Conservation (phyloP, 2,113 vertebrate genomes). For the Colius striatus region DNA sequence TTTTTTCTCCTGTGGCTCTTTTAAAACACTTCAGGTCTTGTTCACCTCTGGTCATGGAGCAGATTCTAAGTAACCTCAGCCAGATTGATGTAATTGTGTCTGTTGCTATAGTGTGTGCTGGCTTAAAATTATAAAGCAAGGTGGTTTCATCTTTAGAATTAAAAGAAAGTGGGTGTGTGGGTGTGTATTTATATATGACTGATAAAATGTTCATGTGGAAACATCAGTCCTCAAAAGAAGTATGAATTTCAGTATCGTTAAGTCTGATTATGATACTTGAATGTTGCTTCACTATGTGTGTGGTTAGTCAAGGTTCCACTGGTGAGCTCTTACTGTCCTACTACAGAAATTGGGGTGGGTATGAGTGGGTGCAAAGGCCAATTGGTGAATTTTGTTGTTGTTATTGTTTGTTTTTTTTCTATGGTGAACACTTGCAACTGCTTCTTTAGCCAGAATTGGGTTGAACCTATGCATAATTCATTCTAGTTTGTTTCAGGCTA, state of each 20-base stretch:
- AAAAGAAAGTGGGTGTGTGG: background rate
- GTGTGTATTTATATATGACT: background rate
- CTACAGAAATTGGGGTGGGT: background rate
- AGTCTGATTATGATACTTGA: background rate
- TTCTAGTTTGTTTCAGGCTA: background rate
- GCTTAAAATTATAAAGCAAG: background rate
- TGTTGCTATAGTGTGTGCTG: background rate
- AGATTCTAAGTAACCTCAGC: background rate
- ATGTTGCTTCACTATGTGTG: accelerated
- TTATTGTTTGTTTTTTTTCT: background rate
- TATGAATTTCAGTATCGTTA: background rate
- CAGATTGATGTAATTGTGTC: background rate
- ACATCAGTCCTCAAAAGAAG: background rate
- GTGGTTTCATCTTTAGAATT: background rate
- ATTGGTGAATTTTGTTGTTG: background rate
- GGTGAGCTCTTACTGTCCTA: background rate
- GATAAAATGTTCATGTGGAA: background rate
- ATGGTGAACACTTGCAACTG: background rate
- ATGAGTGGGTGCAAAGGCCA: background rate
- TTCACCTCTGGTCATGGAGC: background rate
- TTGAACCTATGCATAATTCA: background rate
- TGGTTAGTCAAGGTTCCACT: background rate
- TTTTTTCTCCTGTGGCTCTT: background rate
- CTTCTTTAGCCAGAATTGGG: background rate
- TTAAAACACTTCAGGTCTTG: background rate